These are phyloP conservation scores for Hypselothyrea guttata DNA, from an alignment of 2,888 invertebrate genomes.

Conservation along the genomic window DNA sequence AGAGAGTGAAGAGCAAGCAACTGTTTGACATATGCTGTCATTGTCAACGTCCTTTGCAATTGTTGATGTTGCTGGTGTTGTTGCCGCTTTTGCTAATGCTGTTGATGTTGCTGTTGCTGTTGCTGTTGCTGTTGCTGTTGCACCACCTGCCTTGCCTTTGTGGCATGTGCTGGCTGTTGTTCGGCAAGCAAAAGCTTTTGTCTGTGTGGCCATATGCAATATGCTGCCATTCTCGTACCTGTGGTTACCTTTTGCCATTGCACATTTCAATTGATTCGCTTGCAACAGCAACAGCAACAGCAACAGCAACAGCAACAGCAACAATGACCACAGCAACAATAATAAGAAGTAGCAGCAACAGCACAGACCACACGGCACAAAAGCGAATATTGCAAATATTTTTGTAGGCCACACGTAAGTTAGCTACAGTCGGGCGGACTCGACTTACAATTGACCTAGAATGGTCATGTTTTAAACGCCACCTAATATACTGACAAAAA, in stretches of 20 bases:
- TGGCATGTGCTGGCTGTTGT: conserved; percentile 48
- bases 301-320: conserved; percentile 5
- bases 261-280: conserved; percentile 44
- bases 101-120: conserved; percentile 13
- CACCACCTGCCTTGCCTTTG: conserved; percentile 44
- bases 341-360: not conserved
- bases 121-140: conserved; percentile 17
- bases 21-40: conserved; percentile 74
- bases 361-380: not conserved
- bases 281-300: conserved; percentile 6
- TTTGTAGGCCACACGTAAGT: not conserved
- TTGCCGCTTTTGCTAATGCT: conserved; percentile 8
- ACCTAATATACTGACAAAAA: too few relatives aligned
- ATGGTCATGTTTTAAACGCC: too few relatives aligned
- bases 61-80: conserved; percentile 27
- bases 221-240: conserved; percentile 2
- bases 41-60: conserved; percentile 59
- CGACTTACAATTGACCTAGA: too few relatives aligned
- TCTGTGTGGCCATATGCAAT: conserved; percentile 28
- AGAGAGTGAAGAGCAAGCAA: conserved; percentile 36
- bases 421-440: too few relatives aligned
- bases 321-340: not conserved
- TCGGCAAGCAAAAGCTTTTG: conserved; percentile 42
- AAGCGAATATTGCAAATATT: not conserved
- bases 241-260: not conserved